Conservation (phyloP, 2,113 vertebrate species). For the Trachemys scripta region DNA sequence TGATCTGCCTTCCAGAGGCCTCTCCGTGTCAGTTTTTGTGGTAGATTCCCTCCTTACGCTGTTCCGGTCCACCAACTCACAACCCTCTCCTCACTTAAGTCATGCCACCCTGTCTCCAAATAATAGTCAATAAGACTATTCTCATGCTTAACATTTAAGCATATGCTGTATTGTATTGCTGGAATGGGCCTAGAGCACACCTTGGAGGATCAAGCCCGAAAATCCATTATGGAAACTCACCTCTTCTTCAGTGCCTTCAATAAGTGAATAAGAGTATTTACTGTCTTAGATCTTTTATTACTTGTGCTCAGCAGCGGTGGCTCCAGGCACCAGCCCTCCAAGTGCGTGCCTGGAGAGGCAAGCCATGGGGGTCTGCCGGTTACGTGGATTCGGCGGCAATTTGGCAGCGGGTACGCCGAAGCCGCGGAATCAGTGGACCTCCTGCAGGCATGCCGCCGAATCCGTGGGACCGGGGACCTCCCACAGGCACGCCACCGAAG, state of each 20-base stretch:
- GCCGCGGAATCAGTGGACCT: too few species aligned
- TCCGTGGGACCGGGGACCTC: too few species aligned
- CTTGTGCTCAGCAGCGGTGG: background rate
- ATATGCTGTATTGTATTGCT: background rate
- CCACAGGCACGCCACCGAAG: too few species aligned
- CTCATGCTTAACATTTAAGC: background rate
- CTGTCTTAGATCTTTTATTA: background rate
- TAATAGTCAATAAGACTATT: background rate
- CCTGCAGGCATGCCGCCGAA: too few species aligned
- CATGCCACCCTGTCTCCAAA: background rate
- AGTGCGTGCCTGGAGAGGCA: too few species aligned
- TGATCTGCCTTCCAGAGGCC: background rate
- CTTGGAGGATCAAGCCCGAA: background rate
- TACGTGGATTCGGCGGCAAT: too few species aligned
- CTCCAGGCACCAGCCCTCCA: too few species aligned
- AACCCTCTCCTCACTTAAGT: rapidly evolving
- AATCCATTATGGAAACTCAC: background rate
- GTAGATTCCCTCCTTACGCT: background rate
- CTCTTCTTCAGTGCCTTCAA: background rate
- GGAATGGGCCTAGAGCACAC: background rate
- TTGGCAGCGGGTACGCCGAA: too few species aligned
- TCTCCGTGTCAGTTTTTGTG: background rate
- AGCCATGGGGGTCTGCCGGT: too few species aligned
- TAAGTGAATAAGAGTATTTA: background rate
- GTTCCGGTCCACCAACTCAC: background rate